Conservation (phyloP, 2,888 invertebrate genomes). For the Phalera bucephala region DNA sequence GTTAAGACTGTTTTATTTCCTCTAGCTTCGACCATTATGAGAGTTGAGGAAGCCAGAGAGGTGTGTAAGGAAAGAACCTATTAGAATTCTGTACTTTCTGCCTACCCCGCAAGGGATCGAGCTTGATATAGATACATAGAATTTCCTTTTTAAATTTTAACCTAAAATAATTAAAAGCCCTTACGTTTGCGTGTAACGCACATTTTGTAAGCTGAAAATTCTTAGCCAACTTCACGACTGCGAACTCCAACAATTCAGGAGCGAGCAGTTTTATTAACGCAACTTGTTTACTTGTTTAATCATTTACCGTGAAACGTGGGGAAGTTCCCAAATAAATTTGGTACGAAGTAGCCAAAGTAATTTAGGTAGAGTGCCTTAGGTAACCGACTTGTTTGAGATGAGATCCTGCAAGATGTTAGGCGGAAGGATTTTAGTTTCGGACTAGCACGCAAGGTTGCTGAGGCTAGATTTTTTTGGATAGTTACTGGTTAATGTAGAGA, state of each 20-base stretch:
- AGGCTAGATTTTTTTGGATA: too few species aligned
- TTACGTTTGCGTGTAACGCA: conserved; percentile 28
- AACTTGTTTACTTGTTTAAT: conserved; percentile 51
- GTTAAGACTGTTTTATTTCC: too few species aligned
- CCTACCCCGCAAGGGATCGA: too few species aligned
- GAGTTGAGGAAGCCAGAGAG: too few species aligned
- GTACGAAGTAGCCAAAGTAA: conserved; percentile 38
- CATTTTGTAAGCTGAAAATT: conserved; percentile 39
- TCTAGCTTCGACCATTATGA: too few species aligned
- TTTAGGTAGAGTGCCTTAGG: conserved; percentile 46
- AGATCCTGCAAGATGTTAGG: conserved; percentile 17
- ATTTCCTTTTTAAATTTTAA: conserved; percentile 7
- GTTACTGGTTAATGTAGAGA: too few species aligned
- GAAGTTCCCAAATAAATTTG: conserved; percentile 54
- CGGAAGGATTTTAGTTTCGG: too few species aligned
- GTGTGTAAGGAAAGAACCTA: too few species aligned
- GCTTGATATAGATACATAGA: too few species aligned
- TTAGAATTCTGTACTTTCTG: conserved; percentile 9
- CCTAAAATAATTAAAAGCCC: conserved; percentile 30
- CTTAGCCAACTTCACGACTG: conserved; percentile 31
- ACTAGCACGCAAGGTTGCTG: too few species aligned
- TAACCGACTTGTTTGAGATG: conserved; percentile 30
- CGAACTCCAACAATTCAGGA: conserved; percentile 40
- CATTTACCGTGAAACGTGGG: conserved; percentile 46
- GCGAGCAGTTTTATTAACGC: conserved; percentile 50